Percentiles rank a stretch among this genome's conserved stretches.
Evolutionary conservation across 1,140 invertebrate species (phyloP).

Genomic region (Megalopta genalis): DNA sequence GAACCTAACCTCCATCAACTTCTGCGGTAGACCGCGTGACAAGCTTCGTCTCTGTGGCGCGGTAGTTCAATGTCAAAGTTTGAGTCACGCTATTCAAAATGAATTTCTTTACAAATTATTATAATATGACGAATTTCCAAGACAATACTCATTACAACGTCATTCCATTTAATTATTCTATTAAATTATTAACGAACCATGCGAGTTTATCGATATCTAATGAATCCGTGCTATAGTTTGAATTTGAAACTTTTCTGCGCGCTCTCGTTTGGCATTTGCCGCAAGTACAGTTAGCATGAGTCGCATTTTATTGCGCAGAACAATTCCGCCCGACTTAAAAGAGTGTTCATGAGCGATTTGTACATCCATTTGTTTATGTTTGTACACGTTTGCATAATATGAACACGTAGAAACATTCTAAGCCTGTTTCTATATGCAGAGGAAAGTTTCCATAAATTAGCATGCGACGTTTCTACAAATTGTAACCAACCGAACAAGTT

Average conservation of each 20-base stretch:
- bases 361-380: not conserved
- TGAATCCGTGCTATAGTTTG: no score
- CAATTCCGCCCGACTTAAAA: not conserved
- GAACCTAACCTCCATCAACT: constrained; percentile 22
- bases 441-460: not conserved
- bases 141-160: not conserved
- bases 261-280: not conserved
- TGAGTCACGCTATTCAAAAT: not conserved
- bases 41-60: not conserved
- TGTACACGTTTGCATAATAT: not conserved
- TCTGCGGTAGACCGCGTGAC: not conserved
- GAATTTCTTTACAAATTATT: not conserved
- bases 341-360: not conserved
- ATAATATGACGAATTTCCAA: not conserved
- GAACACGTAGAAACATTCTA: not conserved
- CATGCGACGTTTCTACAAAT: not conserved
- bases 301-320: not conserved
- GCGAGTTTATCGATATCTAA: no score
- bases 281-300: not conserved
- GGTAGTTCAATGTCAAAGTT: not conserved
- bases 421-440: not conserved
- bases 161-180: not conserved
- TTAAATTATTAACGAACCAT: no score
- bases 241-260: no score
- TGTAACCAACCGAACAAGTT: not conserved